These are phyloP conservation scores for Archaeoteleia sp. DNA, from an alignment of 2,888 invertebrate genomes.

Conservation along the genomic window DNA sequence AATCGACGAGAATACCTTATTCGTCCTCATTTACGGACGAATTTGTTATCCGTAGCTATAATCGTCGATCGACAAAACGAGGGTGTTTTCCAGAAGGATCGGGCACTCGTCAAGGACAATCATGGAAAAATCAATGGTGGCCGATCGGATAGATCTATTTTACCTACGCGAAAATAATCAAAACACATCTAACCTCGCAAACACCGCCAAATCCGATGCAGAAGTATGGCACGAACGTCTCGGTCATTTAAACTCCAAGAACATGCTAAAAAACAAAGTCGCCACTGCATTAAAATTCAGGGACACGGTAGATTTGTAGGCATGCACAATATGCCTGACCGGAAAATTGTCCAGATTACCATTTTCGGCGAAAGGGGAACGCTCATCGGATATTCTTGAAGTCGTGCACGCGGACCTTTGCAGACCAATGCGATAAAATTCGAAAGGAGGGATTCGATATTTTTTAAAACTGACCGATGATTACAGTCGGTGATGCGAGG, in stretches of 20 bases:
- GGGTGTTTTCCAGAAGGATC: slow-evolving; percentile 26
- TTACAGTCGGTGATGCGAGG: too few species aligned
- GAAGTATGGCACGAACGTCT: slow-evolving; percentile 24
- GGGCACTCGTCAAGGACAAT: slow-evolving; percentile 14
- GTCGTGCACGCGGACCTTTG: too few species aligned
- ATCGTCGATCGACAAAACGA: slow-evolving; percentile 31
- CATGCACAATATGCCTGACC: slow-evolving; percentile 10
- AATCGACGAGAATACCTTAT: slow-evolving; percentile 19
- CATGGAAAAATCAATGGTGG: slow-evolving; percentile 9
- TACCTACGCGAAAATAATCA: neutral
- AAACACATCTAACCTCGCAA: too few species aligned
- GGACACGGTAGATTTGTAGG: neutral
- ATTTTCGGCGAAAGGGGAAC: too few species aligned
- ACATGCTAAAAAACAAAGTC: slow-evolving; percentile 15
- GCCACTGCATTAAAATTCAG: slow-evolving; percentile 11
- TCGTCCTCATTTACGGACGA: slow-evolving; percentile 44
- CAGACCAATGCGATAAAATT: too few species aligned
- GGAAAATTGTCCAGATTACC: too few species aligned
- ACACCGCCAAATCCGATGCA: neutral
- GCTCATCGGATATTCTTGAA: too few species aligned
- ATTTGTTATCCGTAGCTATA: slow-evolving; percentile 46
- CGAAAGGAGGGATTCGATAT: too few species aligned
- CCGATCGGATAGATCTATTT: slow-evolving; percentile 15
- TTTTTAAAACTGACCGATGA: too few species aligned
- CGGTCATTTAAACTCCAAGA: slow-evolving; percentile 11